Evolutionary conservation across 2,113 vertebrate species (phyloP), one percentile per base, ranked within the genome.

Genomic region (Forbesichthys papilliferus): DNA sequence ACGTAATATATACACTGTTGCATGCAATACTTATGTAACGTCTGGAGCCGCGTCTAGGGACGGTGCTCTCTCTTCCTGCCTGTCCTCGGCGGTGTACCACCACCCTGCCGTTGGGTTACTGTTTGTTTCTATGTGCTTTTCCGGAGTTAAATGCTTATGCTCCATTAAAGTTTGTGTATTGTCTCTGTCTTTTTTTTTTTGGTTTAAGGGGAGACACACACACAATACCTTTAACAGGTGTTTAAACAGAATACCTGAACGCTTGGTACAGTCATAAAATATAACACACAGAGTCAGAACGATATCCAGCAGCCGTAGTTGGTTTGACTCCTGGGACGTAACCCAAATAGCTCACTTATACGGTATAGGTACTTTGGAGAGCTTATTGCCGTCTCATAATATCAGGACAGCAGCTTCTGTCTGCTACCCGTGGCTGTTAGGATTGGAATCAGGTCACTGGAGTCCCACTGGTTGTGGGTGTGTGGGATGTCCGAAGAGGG

Each of bases 371-470:
- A 66, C 80, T 81, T 72, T 12, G 74, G 80, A 82, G 67, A 42
- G 70, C 75, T 76, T 73, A 75, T 63, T 68, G 75, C 77, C 64
- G 61, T 73, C 73, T 86, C 82, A 82, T 85, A 83, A 89, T 74
- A 79, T 78, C 64, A 71, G 70, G 75, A 77, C 81, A 80, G 81
- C 20, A 6, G 67, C 70, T 77, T 55, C 33, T 74, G 63, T 73
- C 83, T 73, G 84, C 79, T 81, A 85, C 76, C 52, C 53, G 59
- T 71, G 75, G 65, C 77, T 68, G 68, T 69, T 77, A 68, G 86
- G 78, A 87, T 84, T 81, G 79, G 75, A 87, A 59, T 58, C 60
- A 9, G 64, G 48, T 74, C 84, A 64, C 47, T 4, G 69, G 77
- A 63, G 61, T 80, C 79, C 80, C 83, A 83, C 42, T n/a, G 68